Evolutionary conservation across 1,140 invertebrate species (phyloP).

Genomic region (Anthonomus grandis): DNA sequence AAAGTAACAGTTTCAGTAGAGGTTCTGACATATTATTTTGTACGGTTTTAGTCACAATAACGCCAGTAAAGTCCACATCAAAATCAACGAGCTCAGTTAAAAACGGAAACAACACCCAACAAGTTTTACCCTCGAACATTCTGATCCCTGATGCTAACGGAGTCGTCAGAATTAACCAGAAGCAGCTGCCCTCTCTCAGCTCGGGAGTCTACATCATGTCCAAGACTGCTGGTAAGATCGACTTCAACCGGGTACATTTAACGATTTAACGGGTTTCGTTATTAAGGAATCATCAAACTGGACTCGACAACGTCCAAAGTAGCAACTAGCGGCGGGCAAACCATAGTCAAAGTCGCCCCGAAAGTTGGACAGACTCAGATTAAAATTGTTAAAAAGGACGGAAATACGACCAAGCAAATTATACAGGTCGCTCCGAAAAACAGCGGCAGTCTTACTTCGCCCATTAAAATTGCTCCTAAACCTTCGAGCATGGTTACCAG

Average conservation of each 20-base stretch:
- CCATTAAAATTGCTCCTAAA: no score
- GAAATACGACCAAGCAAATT: slow-evolving; percentile 27
- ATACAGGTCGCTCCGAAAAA: slow-evolving; percentile 24
- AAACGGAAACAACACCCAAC: slow-evolving; percentile 24
- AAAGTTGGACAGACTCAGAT: slow-evolving; percentile 47
- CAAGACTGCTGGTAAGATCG: slow-evolving; percentile 58
- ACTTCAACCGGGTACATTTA: slow-evolving; percentile 48
- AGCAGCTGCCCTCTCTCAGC: slow-evolving; percentile 66
- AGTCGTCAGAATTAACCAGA: slow-evolving; percentile 69
- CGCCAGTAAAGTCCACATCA: slow-evolving; percentile 4
- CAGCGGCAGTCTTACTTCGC: no score
- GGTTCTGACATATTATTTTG: no score
- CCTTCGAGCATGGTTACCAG: background rate
- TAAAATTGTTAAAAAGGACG: slow-evolving; percentile 44
- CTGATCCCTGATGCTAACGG: slow-evolving; percentile 61
- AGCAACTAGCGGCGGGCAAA: slow-evolving; percentile 39
- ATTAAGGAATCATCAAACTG: slow-evolving; percentile 37
- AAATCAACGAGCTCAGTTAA: slow-evolving; percentile 9
- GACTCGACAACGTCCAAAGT: slow-evolving; percentile 47
- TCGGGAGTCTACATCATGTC: slow-evolving; percentile 71
- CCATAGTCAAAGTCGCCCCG: slow-evolving; percentile 45
- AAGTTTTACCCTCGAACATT: slow-evolving; percentile 40
- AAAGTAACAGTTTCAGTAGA: background rate
- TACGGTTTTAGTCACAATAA: slow-evolving; percentile 4
- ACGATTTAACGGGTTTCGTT: background rate